A percentile compares a stretch with the other conserved stretches of the same genome.
Evolutionary conservation across 2,113 vertebrate species (phyloP).

Genomic region (Syrmaticus mikado): DNA sequence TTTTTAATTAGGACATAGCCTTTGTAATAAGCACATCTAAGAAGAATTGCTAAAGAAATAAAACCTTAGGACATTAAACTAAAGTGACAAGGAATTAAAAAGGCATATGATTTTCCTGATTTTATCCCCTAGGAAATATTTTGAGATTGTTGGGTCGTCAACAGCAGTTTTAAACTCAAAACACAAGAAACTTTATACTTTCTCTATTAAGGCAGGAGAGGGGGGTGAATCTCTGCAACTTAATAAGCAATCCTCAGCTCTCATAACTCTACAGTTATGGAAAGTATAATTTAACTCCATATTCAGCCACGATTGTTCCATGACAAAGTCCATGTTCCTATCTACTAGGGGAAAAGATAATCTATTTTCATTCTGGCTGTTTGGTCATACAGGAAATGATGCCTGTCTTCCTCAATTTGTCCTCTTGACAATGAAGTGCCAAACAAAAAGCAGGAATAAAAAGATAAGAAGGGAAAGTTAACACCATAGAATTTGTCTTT

Average conservation of each 20-base stretch:
- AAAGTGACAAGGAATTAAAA: slow-evolving; percentile 11
- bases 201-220: background rate
- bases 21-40: slow-evolving; percentile 7
- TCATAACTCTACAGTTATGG: background rate
- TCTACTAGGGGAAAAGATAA: background rate
- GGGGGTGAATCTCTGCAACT: background rate
- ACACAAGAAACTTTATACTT: background rate
- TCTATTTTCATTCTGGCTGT: background rate
- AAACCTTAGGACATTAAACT: background rate
- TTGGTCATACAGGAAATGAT: slow-evolving; percentile 30
- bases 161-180: background rate
- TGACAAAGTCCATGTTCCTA: background rate
- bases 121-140: background rate
- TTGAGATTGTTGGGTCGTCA: background rate
- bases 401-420: slow-evolving; percentile 21
- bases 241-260: background rate
- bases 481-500: background rate
- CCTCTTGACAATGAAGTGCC: background rate
- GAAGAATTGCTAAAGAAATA: slow-evolving; percentile 16
- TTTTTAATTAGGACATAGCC: slow-evolving; percentile 49
- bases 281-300: background rate
- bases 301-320: background rate
- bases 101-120: background rate
- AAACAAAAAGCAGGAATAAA: slow-evolving; percentile 29
- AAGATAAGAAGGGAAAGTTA: background rate